These are phyloP conservation scores for Neolamprologus multifasciatus DNA, from an alignment of 2,797 vertebrate species.

Conservation along the genomic window DNA sequence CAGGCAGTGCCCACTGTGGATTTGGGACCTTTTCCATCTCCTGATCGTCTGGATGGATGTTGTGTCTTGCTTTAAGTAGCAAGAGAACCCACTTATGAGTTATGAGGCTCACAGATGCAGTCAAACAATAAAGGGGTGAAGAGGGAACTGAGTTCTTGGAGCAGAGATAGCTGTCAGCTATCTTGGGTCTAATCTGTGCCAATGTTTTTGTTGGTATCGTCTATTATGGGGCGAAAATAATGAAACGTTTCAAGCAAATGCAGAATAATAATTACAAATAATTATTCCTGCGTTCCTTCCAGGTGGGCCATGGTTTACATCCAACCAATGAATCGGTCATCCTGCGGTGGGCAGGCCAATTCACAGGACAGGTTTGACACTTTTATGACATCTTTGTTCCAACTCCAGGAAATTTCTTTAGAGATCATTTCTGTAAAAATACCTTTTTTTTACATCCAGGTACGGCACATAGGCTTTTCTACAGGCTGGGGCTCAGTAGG, in stretches of 20 bases:
- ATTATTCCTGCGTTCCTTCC: neutral
- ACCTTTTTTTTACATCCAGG: slow-evolving; percentile 30
- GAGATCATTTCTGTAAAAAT: neutral
- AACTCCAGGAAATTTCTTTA: neutral
- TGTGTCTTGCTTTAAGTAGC: neutral
- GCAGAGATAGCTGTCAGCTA: neutral
- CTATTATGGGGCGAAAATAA: neutral
- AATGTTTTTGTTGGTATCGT: neutral
- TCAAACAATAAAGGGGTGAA: neutral
- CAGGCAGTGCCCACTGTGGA: neutral
- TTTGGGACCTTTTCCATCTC: neutral
- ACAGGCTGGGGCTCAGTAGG: slow-evolving; percentile 95
- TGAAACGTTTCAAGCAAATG: neutral
- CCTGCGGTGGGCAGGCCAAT: slow-evolving; percentile 79
- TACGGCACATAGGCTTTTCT: slow-evolving; percentile 90
- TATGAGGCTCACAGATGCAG: neutral
- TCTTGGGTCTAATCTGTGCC: neutral
- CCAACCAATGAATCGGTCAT: slow-evolving; percentile 85
- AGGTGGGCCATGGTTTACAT: slow-evolving; percentile 87
- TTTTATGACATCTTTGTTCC: neutral
- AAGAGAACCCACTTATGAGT: neutral
- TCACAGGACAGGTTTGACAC: slow-evolving; percentile 69
- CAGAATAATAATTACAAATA: neutral
- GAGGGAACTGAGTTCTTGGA: neutral
- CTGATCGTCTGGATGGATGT: neutral